phyloP scores from a whole-genome alignment of 2,113 vertebrate species.

The Prunella himalayana region DNA sequence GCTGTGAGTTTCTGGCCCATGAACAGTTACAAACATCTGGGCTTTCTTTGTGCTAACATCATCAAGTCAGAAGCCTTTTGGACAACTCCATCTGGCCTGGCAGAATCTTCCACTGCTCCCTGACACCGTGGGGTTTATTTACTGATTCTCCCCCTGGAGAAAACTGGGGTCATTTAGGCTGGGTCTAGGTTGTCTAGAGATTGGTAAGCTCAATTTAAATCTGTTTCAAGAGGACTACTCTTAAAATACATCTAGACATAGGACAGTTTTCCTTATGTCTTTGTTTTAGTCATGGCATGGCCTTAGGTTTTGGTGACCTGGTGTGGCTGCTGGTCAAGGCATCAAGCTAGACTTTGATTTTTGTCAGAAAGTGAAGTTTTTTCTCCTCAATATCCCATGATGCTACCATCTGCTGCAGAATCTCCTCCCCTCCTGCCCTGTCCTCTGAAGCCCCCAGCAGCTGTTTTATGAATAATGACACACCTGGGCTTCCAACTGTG shows the following conservation, averaged over 20 bases:
- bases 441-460: background rate
- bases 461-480: background rate
- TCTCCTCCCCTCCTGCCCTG: background rate
- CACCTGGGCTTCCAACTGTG: background rate
- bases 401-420: background rate
- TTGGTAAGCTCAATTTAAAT: background rate
- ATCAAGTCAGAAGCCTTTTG: background rate
- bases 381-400: background rate
- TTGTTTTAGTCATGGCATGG: background rate
- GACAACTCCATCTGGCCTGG: background rate
- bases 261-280: accelerated
- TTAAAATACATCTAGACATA: background rate
- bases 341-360: background rate
- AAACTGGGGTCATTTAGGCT: background rate
- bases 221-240: background rate
- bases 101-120: background rate
- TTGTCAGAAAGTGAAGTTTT: background rate
- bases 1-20: background rate
- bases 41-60: background rate
- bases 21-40: background rate
- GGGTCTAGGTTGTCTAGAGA: background rate
- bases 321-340: background rate
- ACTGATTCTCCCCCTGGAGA: background rate
- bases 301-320: background rate
- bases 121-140: background rate